phyloP scores from a whole-genome alignment of 2,113 vertebrate species.

The Peromyscus californicus region DNA sequence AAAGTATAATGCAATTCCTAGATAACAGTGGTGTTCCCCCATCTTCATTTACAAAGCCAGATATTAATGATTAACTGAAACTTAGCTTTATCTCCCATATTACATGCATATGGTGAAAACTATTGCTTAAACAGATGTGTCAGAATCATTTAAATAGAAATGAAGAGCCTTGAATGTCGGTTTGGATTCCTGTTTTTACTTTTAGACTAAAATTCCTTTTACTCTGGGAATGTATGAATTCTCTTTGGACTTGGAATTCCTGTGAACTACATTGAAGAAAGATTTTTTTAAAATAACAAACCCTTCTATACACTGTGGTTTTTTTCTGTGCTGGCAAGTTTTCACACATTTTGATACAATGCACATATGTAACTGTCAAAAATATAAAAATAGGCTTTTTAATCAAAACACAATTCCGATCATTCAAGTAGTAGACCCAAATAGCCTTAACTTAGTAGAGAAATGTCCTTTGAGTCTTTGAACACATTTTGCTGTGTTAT shows the following conservation, averaged over 20 bases:
- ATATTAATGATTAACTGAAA: not conserved
- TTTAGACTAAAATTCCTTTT: slow-evolving; percentile 38
- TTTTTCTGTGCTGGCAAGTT: not conserved
- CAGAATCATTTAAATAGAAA: slow-evolving; percentile 14
- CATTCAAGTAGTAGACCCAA: slow-evolving; percentile 13
- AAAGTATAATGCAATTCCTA: not conserved
- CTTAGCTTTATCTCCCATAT: not conserved
- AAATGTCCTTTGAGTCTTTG: not conserved
- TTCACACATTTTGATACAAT: slow-evolving; percentile 41
- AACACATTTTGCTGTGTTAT: not conserved
- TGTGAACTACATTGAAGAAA: not conserved
- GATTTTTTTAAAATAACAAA: slow-evolving; percentile 16
- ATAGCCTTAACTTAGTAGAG: slow-evolving; percentile 24
- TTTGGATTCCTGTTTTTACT: not conserved
- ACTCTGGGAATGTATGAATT: not conserved
- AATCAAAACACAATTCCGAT: not conserved
- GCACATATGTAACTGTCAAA: slow-evolving; percentile 3
- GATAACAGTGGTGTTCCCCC: not conserved
- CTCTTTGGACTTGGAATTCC: slow-evolving; percentile 39
- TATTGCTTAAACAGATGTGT: not conserved
- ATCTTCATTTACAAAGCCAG: slow-evolving; percentile 4
- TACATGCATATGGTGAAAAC: not conserved
- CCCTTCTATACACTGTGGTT: not conserved
- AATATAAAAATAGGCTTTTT: slow-evolving; percentile 40
- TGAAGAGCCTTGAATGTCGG: not conserved